phyloP scores from a whole-genome alignment of 2,113 vertebrate genomes.

The Pheucticus melanocephalus region DNA sequence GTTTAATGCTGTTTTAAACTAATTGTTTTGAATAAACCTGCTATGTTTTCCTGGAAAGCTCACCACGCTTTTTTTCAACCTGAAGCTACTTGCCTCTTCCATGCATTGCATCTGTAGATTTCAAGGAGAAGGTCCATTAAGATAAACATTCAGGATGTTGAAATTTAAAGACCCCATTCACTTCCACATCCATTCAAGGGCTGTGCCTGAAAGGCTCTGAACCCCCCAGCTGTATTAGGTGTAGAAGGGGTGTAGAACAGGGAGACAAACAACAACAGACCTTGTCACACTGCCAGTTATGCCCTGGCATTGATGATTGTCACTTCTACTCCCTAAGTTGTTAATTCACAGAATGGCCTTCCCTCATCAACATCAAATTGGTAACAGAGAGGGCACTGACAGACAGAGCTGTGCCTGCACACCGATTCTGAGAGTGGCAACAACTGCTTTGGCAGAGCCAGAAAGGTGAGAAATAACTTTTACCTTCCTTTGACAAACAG shows the following conservation, averaged over 20 bases:
- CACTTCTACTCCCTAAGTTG: background rate
- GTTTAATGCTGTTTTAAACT: background rate
- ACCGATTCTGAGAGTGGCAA: accelerated
- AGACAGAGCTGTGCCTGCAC: background rate
- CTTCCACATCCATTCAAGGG: background rate
- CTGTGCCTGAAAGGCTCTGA: background rate
- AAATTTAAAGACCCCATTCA: background rate
- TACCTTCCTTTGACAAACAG: background rate
- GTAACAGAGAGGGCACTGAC: background rate
- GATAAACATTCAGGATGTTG: background rate
- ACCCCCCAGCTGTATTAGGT: background rate
- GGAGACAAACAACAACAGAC: background rate
- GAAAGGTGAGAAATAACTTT: background rate
- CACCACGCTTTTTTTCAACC: background rate
- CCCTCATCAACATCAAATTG: background rate
- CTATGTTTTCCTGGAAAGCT: background rate
- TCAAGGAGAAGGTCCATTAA: background rate
- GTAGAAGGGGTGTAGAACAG: background rate
- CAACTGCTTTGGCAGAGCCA: background rate
- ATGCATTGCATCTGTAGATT: background rate
- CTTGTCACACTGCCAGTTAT: accelerated
- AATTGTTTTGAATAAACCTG: background rate
- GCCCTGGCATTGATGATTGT: background rate
- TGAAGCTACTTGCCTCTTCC: background rate
- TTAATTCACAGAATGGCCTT: background rate